Conservation (phyloP, 2,888 invertebrate species). For the Tetragnatha montana region DNA sequence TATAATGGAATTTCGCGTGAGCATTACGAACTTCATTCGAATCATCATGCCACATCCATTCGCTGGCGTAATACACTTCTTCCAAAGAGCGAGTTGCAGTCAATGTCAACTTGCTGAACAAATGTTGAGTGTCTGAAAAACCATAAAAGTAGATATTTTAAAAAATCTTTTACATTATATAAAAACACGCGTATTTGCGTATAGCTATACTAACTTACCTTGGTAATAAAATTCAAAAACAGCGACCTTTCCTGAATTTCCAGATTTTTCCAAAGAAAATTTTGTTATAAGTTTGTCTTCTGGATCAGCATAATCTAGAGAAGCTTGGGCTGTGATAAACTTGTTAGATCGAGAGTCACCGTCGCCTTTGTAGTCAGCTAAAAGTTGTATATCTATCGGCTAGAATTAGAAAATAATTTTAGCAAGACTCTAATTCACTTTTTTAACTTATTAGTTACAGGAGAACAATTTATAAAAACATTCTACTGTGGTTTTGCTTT, state of each 20-base stretch:
- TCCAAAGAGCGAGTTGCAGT: conserved; percentile 24
- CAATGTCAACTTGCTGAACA: conserved; percentile 51
- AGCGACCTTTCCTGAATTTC: background rate
- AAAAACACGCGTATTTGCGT: background rate
- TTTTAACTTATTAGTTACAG: too few relatives aligned
- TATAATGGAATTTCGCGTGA: background rate
- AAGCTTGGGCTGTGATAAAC: conserved; percentile 43
- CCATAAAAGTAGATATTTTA: background rate
- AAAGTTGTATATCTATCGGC: conserved; percentile 51
- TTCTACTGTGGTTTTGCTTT: too few relatives aligned
- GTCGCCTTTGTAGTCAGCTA: conserved; percentile 6
- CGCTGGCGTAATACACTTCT: conserved; percentile 36
- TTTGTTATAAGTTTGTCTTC: conserved; percentile 61
- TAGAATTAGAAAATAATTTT: conserved; percentile 34
- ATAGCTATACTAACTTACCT: conserved; percentile 27
- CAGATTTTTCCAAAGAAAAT: conserved; percentile 35
- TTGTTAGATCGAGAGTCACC: conserved; percentile 27
- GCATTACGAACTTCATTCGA: conserved; percentile 34
- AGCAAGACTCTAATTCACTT: background rate
- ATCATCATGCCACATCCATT: conserved; percentile 57
- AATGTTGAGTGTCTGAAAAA: conserved; percentile 48
- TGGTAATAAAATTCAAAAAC: conserved; percentile 53
- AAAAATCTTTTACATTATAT: background rate
- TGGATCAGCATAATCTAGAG: conserved; percentile 64
- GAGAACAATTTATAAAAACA: too few relatives aligned